Conservation (phyloP, 1,140 invertebrate genomes). For the Microplitis mediator region DNA sequence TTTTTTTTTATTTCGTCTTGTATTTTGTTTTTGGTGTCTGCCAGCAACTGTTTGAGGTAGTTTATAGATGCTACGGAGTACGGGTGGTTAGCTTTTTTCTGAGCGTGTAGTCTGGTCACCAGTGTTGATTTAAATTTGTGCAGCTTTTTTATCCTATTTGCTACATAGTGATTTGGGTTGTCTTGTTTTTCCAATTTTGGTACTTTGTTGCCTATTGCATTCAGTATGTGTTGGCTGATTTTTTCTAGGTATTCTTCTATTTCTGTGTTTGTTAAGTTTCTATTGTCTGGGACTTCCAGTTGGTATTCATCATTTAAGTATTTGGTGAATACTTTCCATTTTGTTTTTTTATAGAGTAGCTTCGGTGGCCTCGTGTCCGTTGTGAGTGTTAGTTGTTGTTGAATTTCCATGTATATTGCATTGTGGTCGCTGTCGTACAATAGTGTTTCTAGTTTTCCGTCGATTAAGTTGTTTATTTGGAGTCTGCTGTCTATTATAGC, state of each 20-base stretch:
- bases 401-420: background rate
- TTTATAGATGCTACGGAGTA: background rate
- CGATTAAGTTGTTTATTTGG: background rate
- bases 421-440: conserved; percentile 22
- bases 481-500: conserved; percentile 12
- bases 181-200: conserved; percentile 13
- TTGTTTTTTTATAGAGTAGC: conserved; percentile 23
- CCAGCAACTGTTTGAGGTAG: background rate
- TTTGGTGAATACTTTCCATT: conserved; percentile 31
- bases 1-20: conserved; percentile 8
- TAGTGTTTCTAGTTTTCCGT: background rate
- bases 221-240: conserved; percentile 1
- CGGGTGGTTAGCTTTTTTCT: background rate
- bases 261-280: conserved; percentile 28
- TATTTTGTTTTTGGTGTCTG: background rate
- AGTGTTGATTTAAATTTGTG: conserved; percentile 16
- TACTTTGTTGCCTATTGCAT: conserved; percentile 12
- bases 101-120: background rate
- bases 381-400: background rate
- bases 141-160: conserved; percentile 24
- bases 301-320: background rate
- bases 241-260: conserved; percentile 20
- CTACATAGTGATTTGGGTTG: conserved; percentile 7
- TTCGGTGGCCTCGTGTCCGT: background rate
- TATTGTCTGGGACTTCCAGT: conserved; percentile 6